Evolutionary conservation across 2,797 vertebrate genomes (phyloP), one percentile per base, ranked within the genome.

Genomic region (Cyclopterus lumpus): DNA sequence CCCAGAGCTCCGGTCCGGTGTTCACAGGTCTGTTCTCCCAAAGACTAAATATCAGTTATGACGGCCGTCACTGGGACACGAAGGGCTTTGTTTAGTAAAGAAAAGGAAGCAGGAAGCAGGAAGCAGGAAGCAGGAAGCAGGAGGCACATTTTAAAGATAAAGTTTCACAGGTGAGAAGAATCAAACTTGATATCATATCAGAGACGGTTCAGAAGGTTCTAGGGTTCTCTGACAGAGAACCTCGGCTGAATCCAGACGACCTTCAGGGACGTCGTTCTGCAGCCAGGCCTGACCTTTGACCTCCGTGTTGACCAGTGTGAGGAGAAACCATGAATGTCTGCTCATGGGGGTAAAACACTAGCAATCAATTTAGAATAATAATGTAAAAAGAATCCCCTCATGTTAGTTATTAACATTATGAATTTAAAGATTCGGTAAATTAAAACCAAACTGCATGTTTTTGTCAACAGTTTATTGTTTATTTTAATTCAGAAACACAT

Each of bases 1-100:
- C 73, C 55, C 32, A 36, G 57, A 57, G 63, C 64, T 74, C 62
- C 32, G 59, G 64, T 24, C 44, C 24, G 55, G 54, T 70, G 82
- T 62, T 2, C 55, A n/a, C 8, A 10, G 34, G 65, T 65, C 10
- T 62, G 24, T 26, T 49, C 58, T 12, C 30, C 60, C 4, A 69
- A 57, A 71, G 38, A 22, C 18, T n/a, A 14, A 60, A 58, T 18
- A 51, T 30, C 5, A 59, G 58, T 46, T 18, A 51, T 15, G 60
- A 57, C 18, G 36, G 15, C 6, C 8, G 38, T 18, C 7, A 5
- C 36, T 46, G 24, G n/a, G 38, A 22, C 8, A 1, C 3, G 18
- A n/a, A 71, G 30, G 49, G 44, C 20, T 32, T 64, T 46, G 2
- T 32, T 69, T 44, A 16, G 10, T 65, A 55, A 5, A 65, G 20